phyloP scores from a whole-genome alignment of 2,113 vertebrate genomes.

The Tamias sibiricus region DNA sequence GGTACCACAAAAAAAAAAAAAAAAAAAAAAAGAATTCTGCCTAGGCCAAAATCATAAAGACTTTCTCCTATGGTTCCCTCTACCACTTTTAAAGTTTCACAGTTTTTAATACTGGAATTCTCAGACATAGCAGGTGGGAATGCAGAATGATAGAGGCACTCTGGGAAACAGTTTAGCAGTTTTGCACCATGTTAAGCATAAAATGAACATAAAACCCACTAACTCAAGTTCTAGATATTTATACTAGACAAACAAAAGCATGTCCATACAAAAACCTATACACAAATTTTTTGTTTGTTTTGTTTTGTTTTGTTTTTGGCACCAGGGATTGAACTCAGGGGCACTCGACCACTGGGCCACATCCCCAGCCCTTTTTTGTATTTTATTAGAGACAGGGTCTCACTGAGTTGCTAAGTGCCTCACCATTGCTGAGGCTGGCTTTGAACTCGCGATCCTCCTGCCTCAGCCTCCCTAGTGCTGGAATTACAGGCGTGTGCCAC shows the following conservation, averaged over 20 bases:
- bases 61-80: not conserved
- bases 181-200: not conserved
- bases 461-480: too few relatives aligned
- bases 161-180: not conserved
- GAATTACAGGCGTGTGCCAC: too few relatives aligned
- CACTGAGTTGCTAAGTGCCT: too few relatives aligned
- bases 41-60: not conserved
- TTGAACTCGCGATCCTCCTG: too few relatives aligned
- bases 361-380: too few relatives aligned
- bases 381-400: too few relatives aligned
- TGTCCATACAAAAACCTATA: slow-evolving; percentile 23
- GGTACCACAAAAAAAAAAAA: too few relatives aligned
- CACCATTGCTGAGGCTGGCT: too few relatives aligned
- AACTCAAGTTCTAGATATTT: not conserved
- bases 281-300: not conserved
- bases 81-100: not conserved
- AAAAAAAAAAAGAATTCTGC: not conserved
- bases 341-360: too few relatives aligned
- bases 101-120: not conserved
- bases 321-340: too few relatives aligned
- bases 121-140: not conserved
- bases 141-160: not conserved
- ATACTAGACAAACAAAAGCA: slow-evolving; percentile 35
- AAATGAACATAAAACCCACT: slow-evolving; percentile 37
- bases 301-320: too few relatives aligned